phyloP scores from a whole-genome alignment of 2,797 vertebrate genomes.

The Ptychobarbus kaznakovi region DNA sequence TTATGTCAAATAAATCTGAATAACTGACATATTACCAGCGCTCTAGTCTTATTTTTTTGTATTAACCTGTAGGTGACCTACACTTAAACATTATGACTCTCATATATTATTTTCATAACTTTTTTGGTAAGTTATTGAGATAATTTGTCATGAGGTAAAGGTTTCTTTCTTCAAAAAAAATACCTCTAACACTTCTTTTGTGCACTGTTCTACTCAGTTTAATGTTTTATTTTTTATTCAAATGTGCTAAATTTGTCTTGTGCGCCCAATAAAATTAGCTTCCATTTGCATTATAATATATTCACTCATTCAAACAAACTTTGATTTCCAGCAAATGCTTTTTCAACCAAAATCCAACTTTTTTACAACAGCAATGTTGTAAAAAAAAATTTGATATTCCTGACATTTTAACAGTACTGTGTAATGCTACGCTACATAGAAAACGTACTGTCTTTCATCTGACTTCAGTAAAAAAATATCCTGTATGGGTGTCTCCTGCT shows the following conservation, averaged over 20 bases:
- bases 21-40: not conserved
- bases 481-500: not conserved
- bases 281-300: not conserved
- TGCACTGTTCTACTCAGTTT: not conserved
- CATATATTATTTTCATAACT: constrained; percentile 7
- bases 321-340: not conserved
- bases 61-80: constrained; percentile 23
- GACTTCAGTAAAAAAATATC: not conserved
- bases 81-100: constrained; percentile 25
- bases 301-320: not conserved
- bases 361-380: not conserved
- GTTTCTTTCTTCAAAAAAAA: not conserved
- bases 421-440: not conserved
- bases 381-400: not conserved
- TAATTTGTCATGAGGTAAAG: not conserved
- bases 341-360: not conserved
- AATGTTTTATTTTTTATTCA: not conserved
- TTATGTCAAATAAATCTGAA: constrained; percentile 23
- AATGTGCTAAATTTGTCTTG: not conserved
- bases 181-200: not conserved
- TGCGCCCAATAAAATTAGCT: not conserved
- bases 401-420: constrained; percentile 1
- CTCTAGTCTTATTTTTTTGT: not conserved
- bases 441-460: constrained; percentile 3
- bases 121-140: constrained; percentile 3